Conservation (phyloP, 2,113 vertebrate genomes). For the Rhinichthys klamathensis region DNA sequence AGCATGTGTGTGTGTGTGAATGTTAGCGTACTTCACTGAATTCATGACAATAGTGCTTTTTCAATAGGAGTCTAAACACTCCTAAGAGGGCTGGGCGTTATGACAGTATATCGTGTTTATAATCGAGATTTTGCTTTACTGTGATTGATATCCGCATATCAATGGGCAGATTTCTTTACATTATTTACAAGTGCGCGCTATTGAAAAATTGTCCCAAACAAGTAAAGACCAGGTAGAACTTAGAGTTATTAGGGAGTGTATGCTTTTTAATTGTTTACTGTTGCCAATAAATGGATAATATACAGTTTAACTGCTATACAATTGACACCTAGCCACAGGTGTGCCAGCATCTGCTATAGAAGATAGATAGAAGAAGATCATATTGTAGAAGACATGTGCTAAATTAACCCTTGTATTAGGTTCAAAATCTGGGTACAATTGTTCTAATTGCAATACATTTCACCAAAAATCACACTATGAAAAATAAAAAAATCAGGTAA, state of each 20-base stretch:
- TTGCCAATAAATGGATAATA: neutral
- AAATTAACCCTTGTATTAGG: neutral
- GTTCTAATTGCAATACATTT: neutral
- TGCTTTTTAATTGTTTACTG: neutral
- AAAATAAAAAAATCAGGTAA: too few relatives aligned
- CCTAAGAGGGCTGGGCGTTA: neutral
- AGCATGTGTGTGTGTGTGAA: slow-evolving; percentile 49
- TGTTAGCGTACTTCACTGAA: slow-evolving; percentile 7
- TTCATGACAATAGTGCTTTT: neutral
- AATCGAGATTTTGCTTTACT: neutral
- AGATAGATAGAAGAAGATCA: too few relatives aligned
- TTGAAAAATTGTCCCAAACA: neutral
- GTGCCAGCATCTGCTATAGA: neutral
- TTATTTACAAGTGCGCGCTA: neutral
- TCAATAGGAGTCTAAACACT: neutral
- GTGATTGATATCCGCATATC: neutral
- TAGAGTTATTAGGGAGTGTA: too few relatives aligned
- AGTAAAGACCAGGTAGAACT: neutral
- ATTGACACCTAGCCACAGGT: neutral
- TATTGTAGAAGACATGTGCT: neutral
- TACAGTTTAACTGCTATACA: neutral
- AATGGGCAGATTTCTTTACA: neutral
- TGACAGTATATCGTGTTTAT: neutral
- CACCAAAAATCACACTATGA: neutral
- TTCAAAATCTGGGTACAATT: neutral